Percentiles rank a stretch among this genome's conserved stretches.
Conservation (phyloP, 2,113 vertebrate genomes). For the Cardinalis cardinalis region DNA sequence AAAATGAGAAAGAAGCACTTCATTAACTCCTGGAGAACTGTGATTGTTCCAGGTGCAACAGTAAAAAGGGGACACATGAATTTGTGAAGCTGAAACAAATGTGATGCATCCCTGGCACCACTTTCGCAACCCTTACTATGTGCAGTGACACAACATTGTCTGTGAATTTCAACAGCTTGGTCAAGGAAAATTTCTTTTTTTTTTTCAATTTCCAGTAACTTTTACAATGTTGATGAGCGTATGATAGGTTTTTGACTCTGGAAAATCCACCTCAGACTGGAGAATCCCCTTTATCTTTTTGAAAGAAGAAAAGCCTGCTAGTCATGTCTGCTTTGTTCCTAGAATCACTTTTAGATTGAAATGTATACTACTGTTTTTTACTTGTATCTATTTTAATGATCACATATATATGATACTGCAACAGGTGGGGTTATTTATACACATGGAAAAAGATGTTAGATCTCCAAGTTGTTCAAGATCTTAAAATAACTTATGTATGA, state of each 20-base stretch:
- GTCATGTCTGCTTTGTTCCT: background rate
- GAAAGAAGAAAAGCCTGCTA: background rate
- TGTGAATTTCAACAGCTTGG: background rate
- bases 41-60: background rate
- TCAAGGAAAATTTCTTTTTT: background rate
- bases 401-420: constrained; percentile 28
- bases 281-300: background rate
- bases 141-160: background rate
- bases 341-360: constrained; percentile 33
- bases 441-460: constrained; percentile 31
- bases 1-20: background rate
- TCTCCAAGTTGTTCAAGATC: constrained; percentile 39
- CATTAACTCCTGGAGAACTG: background rate
- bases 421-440: constrained; percentile 56
- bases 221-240: background rate
- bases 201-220: background rate
- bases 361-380: constrained; percentile 9
- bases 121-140: background rate
- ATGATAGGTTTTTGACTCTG: background rate
- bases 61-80: background rate
- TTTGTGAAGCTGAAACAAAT: background rate
- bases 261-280: background rate
- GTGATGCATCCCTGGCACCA: background rate
- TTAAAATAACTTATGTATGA: constrained; percentile 48
- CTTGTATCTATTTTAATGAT: constrained; percentile 44